Evolutionary conservation across 2,888 invertebrate genomes (phyloP), one percentile per base, ranked within the genome.

Genomic region (Acrobasis consociella): DNA sequence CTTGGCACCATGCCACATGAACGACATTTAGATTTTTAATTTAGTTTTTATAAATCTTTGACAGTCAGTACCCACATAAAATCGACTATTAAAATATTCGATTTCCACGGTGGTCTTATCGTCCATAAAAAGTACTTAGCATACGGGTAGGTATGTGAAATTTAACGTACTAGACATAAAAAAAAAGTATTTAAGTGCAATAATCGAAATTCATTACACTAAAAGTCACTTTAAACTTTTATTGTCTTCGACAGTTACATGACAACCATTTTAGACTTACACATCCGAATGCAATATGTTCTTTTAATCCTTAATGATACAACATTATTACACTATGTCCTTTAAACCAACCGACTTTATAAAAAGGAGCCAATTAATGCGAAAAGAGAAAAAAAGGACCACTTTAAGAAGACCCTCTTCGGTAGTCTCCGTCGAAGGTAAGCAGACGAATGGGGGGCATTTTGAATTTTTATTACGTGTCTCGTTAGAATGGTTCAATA

Each of bases 381-480:
- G 16, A 38, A 46, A 49, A 59, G 38, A 50, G 59, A 50, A 50
- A 59, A 59, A 59, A 59, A 38, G 9, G n/a, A 38, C 59, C 59
- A 50, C 9, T 16, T 0, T 50, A 16, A 15, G 31, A 13, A 38
- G 59, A 50, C 0, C 59, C 16, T 8, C 38, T 38, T 10, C 38
- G 16, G 22, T 16, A 38, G 52, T 17, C 51, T 9, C 17, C 51
- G 37, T 1, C 16, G n/a, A n/a, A 16, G 11, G 13, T 22, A 16
- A 15, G 13, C 9, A 8, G 60, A 39, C 39, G 51, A 17, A 39
- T n/a, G n/a, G 9, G 39, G 51, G 22, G 60, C 10, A 42, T 52
- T 52, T 60, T 60, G 60, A 60, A 60, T 60, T 52, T 42, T 17
- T 60, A 51, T 60, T 8, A 60, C n/a, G 51, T 60, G 52, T 60